phyloP scores from a whole-genome alignment of 2,113 vertebrate genomes.

The Peromyscus maniculatus region DNA sequence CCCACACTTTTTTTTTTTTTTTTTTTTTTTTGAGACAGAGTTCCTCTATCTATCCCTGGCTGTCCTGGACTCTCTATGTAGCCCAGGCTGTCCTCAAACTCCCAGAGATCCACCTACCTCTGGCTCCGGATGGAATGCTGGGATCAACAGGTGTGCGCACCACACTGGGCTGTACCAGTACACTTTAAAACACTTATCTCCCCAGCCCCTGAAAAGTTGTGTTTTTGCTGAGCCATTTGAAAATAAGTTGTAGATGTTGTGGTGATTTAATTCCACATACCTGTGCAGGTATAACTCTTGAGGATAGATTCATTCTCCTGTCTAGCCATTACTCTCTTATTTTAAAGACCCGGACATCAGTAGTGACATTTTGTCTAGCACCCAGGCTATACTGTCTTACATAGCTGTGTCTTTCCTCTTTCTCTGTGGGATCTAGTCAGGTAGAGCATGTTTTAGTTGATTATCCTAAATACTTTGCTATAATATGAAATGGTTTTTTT shows the following conservation, averaged over 20 bases:
- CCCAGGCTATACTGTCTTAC: background rate
- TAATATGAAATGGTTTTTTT: background rate
- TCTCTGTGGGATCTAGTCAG: background rate
- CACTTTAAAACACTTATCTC: background rate
- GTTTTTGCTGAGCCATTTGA: constrained; percentile 36
- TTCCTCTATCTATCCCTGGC: background rate
- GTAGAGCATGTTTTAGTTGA: background rate
- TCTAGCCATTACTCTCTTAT: background rate
- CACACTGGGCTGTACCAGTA: background rate
- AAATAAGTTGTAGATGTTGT: constrained; percentile 18
- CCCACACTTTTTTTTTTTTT: background rate
- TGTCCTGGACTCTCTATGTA: background rate
- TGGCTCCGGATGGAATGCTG: background rate
- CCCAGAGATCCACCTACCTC: background rate
- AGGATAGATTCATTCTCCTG: background rate
- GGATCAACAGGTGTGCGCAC: background rate
- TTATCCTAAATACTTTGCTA: background rate
- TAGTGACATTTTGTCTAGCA: background rate
- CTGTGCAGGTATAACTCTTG: background rate
- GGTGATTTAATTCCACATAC: background rate
- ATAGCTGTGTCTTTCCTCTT: background rate
- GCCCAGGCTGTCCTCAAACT: background rate
- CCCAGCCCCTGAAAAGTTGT: background rate
- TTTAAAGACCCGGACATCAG: constrained; percentile 1
- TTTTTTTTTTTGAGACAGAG: background rate